Percentiles rank a stretch among this genome's conserved stretches.
Evolutionary conservation across 2,797 vertebrate species (phyloP).

Genomic region (Neostethus bicornis): DNA sequence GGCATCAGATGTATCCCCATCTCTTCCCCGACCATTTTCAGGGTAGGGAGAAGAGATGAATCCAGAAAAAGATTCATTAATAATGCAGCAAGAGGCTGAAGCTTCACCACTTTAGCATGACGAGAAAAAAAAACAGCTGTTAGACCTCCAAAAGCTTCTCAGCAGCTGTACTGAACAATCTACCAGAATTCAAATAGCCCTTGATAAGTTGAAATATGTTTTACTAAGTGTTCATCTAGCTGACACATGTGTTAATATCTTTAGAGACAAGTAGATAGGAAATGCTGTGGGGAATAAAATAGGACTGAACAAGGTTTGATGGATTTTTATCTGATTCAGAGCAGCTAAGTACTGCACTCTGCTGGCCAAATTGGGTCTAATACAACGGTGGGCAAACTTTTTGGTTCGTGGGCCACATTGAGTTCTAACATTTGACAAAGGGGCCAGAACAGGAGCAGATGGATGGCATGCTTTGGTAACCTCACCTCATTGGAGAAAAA

Average conservation of each 20-base stretch:
- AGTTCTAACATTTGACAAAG: too few relatives aligned
- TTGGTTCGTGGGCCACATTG: too few relatives aligned
- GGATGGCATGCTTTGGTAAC: too few relatives aligned
- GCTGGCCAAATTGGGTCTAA: conserved; percentile 42
- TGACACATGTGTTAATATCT: conserved; percentile 21
- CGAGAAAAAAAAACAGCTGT: conserved; percentile 44
- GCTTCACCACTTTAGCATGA: conserved; percentile 68
- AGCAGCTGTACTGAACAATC: conserved; percentile 30
- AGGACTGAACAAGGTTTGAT: conserved; percentile 27
- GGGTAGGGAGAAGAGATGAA: conserved; percentile 57
- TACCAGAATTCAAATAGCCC: conserved; percentile 15
- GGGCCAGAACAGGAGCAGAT: too few relatives aligned
- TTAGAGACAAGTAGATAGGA: conserved; percentile 30
- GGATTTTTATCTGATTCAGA: conserved; percentile 14
- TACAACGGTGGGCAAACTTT: too few relatives aligned
- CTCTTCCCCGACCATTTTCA: conserved; percentile 54
- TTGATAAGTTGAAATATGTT: conserved; percentile 11
- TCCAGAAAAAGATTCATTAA: conserved; percentile 79
- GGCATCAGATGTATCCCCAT: conserved; percentile 44
- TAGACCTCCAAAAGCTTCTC: conserved; percentile 40
- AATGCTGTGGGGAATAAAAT: conserved; percentile 34
- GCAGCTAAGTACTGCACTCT: conserved; percentile 58
- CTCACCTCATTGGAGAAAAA: too few relatives aligned
- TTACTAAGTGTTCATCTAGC: conserved; percentile 22
- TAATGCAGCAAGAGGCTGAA: conserved; percentile 76